These are phyloP conservation scores for Poecilia gillii DNA, from an alignment of 2,797 vertebrate genomes.

Conservation along the genomic window DNA sequence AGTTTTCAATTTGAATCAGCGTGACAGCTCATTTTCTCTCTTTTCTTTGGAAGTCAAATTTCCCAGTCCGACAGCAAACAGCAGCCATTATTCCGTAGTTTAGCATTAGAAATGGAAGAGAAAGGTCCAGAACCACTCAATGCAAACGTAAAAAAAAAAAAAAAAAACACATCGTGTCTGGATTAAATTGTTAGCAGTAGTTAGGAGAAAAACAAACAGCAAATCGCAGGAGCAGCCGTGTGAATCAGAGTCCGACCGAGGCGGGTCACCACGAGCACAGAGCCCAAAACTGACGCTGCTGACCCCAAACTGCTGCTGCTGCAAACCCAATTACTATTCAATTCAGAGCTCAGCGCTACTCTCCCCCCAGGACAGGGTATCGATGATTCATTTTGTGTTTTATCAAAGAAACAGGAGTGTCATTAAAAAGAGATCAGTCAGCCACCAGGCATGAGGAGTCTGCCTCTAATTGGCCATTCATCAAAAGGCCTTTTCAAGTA, in stretches of 20 bases:
- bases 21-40: neutral
- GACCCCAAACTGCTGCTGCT: constrained; percentile 39
- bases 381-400: constrained; percentile 84
- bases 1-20: too few relatives aligned
- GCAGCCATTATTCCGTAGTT: neutral
- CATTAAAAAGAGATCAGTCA: constrained; percentile 87
- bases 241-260: constrained; percentile 42
- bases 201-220: neutral
- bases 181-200: neutral
- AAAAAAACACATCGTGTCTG: neutral
- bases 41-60: neutral
- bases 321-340: constrained; percentile 74
- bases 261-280: constrained; percentile 37
- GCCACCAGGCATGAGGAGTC: constrained; percentile 77
- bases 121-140: neutral
- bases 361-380: constrained; percentile 64
- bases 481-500: constrained; percentile 81
- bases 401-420: constrained; percentile 83
- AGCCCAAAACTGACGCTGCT: constrained; percentile 3
- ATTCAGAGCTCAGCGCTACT: constrained; percentile 58
- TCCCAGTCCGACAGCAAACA: neutral
- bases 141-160: neutral
- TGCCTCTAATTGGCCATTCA: constrained; percentile 84
- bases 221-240: constrained; percentile 39
- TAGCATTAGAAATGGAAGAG: neutral